Percentiles rank a stretch among this genome's conserved stretches.
Conservation (phyloP, 2,113 vertebrate species). For the Harpagus bidentatus region DNA sequence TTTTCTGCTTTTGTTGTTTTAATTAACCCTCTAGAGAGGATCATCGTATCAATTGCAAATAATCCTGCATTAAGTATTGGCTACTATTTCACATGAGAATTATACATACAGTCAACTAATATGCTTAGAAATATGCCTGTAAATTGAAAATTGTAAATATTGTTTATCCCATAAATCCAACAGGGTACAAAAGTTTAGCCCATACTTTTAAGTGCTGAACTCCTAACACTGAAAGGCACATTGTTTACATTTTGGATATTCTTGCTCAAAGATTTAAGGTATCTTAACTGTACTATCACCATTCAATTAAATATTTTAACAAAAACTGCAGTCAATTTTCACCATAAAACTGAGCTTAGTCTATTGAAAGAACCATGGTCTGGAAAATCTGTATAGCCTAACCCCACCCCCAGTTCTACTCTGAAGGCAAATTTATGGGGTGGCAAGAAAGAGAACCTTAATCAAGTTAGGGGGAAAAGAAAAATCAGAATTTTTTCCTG, state of each 20-base stretch:
- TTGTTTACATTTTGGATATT: neutral
- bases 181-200: neutral
- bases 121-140: neutral
- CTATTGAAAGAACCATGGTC: fast-evolving
- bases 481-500: neutral
- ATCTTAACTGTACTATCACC: neutral
- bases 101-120: neutral
- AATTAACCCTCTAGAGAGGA: neutral
- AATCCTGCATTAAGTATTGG: neutral
- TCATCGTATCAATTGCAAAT: neutral
- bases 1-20: neutral
- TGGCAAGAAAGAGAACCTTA: neutral
- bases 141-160: neutral
- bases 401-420: neutral
- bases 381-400: neutral
- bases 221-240: neutral
- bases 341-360: neutral
- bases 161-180: neutral
- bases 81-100: neutral
- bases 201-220: neutral
- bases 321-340: neutral
- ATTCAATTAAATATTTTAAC: neutral
- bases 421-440: neutral
- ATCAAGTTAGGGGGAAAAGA: neutral
- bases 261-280: neutral